A percentile compares a stretch with the other conserved stretches of the same genome.
Evolutionary conservation across 2,888 invertebrate species (phyloP).

Genomic region (Mystacides longicornis): DNA sequence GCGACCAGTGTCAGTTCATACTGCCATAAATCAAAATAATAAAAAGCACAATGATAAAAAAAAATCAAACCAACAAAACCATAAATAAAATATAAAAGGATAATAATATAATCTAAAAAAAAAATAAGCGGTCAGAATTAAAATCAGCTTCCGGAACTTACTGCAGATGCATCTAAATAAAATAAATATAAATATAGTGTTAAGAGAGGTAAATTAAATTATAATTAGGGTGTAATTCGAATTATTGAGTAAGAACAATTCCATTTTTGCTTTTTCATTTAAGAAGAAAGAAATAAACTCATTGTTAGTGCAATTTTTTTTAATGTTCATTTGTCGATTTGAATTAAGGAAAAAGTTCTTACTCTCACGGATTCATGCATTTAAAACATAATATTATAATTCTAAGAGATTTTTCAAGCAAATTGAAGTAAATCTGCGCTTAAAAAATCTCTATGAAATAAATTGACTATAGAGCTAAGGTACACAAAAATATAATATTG

Average conservation of each 20-base stretch:
- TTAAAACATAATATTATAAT: too few relatives aligned
- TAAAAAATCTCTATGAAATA: too few relatives aligned
- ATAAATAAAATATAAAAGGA: neutral
- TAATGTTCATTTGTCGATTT: too few relatives aligned
- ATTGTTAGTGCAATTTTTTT: too few relatives aligned
- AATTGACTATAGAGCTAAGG: neutral
- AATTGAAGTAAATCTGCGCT: too few relatives aligned
- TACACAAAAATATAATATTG: neutral
- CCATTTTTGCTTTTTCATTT: too few relatives aligned
- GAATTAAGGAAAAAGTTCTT: too few relatives aligned
- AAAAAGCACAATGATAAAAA: neutral
- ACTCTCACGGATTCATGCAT: too few relatives aligned
- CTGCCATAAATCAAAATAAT: constrained; percentile 44
- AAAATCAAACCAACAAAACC: neutral
- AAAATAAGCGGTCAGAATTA: neutral
- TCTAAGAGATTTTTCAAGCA: too few relatives aligned
- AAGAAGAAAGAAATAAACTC: too few relatives aligned
- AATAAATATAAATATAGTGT: constrained; percentile 1
- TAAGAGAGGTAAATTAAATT: neutral
- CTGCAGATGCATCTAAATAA: constrained; percentile 1
- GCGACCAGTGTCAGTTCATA: constrained; percentile 85
- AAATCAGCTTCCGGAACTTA: neutral
- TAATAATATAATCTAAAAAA: neutral
- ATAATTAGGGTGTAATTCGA: too few relatives aligned
- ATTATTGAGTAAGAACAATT: too few relatives aligned